These are phyloP conservation scores for Fragum sueziense DNA, from an alignment of 2,888 invertebrate species.

Conservation along the genomic window DNA sequence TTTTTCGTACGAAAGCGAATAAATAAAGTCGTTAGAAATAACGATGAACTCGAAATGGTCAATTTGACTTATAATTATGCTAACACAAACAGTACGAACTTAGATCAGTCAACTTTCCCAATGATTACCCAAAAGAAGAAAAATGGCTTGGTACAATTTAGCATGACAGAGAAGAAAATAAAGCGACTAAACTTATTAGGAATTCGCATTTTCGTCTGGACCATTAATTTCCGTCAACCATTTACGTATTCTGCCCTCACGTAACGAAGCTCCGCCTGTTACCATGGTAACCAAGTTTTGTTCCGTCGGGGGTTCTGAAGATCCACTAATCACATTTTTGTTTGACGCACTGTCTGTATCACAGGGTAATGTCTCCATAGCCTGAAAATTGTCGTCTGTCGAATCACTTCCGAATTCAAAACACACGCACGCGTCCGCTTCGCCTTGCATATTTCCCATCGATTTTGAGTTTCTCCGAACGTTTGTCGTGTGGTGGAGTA, in stretches of 20 bases:
- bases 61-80: too few relatives aligned
- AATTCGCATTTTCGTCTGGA: slow-evolving; percentile 51
- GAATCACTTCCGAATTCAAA: slow-evolving; percentile 59
- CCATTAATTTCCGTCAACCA: slow-evolving; percentile 73
- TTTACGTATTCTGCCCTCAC: slow-evolving; percentile 72
- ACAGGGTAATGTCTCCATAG: slow-evolving; percentile 35
- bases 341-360: slow-evolving; percentile 40
- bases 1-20: too few relatives aligned
- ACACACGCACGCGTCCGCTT: slow-evolving; percentile 50
- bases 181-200: slow-evolving; percentile 19
- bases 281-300: slow-evolving; percentile 61
- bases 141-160: too few relatives aligned
- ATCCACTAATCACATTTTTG: slow-evolving; percentile 22
- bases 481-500: slow-evolving; percentile 28
- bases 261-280: slow-evolving; percentile 58
- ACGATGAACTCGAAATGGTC: too few relatives aligned
- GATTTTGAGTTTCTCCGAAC: slow-evolving; percentile 66
- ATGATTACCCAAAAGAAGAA: too few relatives aligned
- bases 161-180: neutral
- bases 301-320: slow-evolving; percentile 22
- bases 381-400: slow-evolving; percentile 49
- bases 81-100: too few relatives aligned
- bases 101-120: too few relatives aligned
- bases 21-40: too few relatives aligned
- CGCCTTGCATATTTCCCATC: slow-evolving; percentile 61